Percentiles rank a stretch among this genome's conserved stretches.
phyloP scores from a whole-genome alignment of 2,888 invertebrate species.

The Eutolmus rufibarbis region DNA sequence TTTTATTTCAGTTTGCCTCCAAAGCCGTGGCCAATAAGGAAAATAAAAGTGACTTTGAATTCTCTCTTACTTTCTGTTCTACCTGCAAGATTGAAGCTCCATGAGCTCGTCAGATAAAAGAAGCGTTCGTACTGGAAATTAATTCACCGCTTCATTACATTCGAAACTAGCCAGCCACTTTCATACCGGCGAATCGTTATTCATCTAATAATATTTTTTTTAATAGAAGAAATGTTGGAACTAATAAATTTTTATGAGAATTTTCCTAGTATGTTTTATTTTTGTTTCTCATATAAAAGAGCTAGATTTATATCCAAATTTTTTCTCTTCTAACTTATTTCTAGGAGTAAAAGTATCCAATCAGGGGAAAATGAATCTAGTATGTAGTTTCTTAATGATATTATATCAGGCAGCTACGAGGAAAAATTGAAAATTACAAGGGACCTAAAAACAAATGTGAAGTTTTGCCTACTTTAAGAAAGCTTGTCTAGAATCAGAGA shows the following conservation, averaged over 20 bases:
- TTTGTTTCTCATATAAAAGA: neutral
- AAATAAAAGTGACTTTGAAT: conserved; percentile 42
- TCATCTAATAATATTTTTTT: neutral
- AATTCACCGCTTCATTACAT: neutral
- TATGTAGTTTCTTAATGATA: no score
- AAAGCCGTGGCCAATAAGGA: conserved; percentile 49
- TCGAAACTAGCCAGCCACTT: neutral
- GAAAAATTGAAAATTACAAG: no score
- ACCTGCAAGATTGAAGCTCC: conserved; percentile 54
- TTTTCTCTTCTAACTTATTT: no score
- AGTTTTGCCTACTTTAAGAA: no score
- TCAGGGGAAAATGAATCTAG: no score
- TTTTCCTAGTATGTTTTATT: neutral
- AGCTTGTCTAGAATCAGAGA: no score
- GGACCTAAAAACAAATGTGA: no score
- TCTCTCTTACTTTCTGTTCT: conserved; percentile 49
- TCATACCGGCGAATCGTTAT: neutral
- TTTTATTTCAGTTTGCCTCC: conserved; percentile 49
- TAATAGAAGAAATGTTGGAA: neutral
- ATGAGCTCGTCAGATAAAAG: conserved; percentile 55
- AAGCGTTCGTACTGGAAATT: neutral
- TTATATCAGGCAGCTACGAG: no score
- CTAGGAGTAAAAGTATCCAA: neutral
- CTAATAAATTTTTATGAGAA: neutral
- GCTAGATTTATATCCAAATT: neutral